Evolutionary conservation across 2,113 vertebrate genomes (phyloP).

Genomic region (Melospiza georgiana): DNA sequence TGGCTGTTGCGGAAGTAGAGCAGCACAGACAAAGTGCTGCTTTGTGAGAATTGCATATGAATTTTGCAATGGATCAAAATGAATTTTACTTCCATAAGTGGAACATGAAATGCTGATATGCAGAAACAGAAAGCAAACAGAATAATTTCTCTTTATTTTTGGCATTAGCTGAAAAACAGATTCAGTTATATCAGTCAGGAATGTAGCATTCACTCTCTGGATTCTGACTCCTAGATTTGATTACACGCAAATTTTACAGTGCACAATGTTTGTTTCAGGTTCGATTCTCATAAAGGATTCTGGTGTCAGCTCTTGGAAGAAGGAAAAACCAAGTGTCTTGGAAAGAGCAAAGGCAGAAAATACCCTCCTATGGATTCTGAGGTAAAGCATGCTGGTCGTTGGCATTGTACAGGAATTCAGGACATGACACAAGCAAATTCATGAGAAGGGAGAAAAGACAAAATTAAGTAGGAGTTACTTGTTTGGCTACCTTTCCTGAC

Average conservation of each 20-base stretch:
- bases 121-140: background rate
- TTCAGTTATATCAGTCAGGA: background rate
- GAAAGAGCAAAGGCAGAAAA: slow-evolving; percentile 95
- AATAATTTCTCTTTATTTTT: background rate
- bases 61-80: background rate
- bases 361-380: slow-evolving; percentile 92
- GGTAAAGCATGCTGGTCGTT: slow-evolving; percentile 69
- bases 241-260: background rate
- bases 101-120: background rate
- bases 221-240: background rate
- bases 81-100: background rate
- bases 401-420: background rate
- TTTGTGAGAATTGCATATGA: background rate
- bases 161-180: background rate
- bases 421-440: background rate
- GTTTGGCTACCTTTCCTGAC: background rate
- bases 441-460: background rate
- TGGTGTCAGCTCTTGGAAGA: slow-evolving; percentile 97
- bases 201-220: background rate
- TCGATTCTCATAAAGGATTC: slow-evolving; percentile 96
- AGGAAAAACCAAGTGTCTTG: slow-evolving; percentile 95
- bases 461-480: background rate
- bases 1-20: background rate
- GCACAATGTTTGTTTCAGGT: slow-evolving; percentile 74
- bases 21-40: background rate